Percentiles rank a stretch among this genome's conserved stretches.
These are phyloP conservation scores for Macropis europaea DNA, from an alignment of 2,888 invertebrate species.

Conservation along the genomic window DNA sequence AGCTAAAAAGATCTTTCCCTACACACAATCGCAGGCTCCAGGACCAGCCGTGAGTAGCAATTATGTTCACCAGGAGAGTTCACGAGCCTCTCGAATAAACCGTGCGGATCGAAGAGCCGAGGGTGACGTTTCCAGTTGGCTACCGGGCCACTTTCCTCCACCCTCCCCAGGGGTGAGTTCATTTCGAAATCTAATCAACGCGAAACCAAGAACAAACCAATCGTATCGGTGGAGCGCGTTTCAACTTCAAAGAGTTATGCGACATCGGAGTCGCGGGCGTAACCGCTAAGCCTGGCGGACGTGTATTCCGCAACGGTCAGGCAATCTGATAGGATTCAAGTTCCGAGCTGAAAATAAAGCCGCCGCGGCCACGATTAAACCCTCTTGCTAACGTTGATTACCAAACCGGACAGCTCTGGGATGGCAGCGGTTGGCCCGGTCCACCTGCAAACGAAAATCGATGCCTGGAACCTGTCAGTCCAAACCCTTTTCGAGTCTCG, in stretches of 20 bases:
- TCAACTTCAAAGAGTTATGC: constrained; percentile 33
- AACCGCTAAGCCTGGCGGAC: constrained; percentile 19
- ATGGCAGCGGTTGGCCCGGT: constrained; percentile 10
- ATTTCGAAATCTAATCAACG: constrained; percentile 37
- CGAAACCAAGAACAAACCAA: constrained; percentile 18
- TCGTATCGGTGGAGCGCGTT: not conserved
- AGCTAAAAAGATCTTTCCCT: too few species aligned
- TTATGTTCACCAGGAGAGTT: too few species aligned
- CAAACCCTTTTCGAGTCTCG: not conserved
- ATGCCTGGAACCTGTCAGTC: constrained; percentile 18
- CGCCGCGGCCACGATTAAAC: constrained; percentile 52
- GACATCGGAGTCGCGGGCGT: constrained; percentile 12
- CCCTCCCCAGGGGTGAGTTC: not conserved
- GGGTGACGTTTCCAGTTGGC: not conserved
- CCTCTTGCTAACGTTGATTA: constrained; percentile 49
- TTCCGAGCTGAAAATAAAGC: constrained; percentile 45
- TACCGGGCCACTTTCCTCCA: not conserved
- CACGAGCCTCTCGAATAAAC: too few species aligned
- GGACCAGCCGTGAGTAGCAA: too few species aligned
- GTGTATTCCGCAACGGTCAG: constrained; percentile 34
- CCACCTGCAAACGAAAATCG: constrained; percentile 41
- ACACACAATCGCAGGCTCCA: too few species aligned
- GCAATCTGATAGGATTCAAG: constrained; percentile 52
- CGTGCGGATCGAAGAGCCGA: not conserved
- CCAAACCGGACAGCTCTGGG: constrained; percentile 34